A percentile compares a stretch with the other conserved stretches of the same genome.
These are phyloP conservation scores for Bombus cullumanus DNA, from an alignment of 1,140 invertebrate species.

Conservation along the genomic window DNA sequence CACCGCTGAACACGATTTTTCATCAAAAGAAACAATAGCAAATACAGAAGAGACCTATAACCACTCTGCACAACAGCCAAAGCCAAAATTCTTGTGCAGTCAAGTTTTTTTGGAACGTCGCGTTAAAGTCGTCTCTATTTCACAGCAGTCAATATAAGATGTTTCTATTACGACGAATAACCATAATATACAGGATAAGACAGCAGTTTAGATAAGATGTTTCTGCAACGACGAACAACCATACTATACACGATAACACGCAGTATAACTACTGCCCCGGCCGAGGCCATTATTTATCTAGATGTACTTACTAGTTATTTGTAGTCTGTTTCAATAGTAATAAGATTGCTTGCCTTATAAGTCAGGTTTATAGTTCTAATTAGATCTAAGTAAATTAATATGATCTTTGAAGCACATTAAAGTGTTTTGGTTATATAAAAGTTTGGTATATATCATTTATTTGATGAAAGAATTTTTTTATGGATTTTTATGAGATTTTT, in stretches of 20 bases:
- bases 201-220: background rate
- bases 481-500: no score
- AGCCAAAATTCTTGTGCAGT: conserved; percentile 21
- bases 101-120: background rate
- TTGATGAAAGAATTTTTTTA: no score
- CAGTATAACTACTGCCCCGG: background rate
- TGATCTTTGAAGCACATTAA: background rate
- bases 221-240: background rate
- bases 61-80: background rate
- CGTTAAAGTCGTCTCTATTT: background rate
- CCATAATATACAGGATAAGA: background rate
- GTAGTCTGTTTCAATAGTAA: background rate
- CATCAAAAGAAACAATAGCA: background rate
- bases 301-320: conserved; percentile 14
- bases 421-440: background rate
- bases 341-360: background rate
- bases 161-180: background rate
- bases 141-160: background rate
- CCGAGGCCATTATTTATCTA: conserved; percentile 48
- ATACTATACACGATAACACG: background rate
- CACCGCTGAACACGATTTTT: background rate
- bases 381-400: background rate
- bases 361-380: background rate
- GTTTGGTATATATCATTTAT: no score
- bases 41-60: background rate